Conservation (phyloP, 2,888 invertebrate species). For the Drosophila ezoana region DNA sequence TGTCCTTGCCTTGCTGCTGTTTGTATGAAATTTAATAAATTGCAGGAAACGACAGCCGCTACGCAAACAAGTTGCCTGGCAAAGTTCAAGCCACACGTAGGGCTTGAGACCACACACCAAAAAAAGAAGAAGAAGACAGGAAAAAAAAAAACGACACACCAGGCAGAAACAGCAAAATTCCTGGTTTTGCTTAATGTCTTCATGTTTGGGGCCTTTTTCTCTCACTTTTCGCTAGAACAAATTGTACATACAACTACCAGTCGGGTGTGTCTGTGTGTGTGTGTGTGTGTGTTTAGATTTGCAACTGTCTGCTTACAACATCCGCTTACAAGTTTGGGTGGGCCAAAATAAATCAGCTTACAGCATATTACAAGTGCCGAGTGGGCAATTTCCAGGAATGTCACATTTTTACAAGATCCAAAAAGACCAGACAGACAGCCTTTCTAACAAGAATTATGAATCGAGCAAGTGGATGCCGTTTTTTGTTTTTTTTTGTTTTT, state of each 20-base stretch:
- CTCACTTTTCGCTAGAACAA: slow-evolving; percentile 61
- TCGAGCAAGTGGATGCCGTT: slow-evolving; percentile 41
- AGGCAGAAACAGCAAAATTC: slow-evolving; percentile 25
- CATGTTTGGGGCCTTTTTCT: slow-evolving; percentile 23
- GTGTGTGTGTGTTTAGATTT: slow-evolving; percentile 11
- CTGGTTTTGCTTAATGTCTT: slow-evolving; percentile 24
- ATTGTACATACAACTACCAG: slow-evolving; percentile 9
- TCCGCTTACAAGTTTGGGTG: slow-evolving; percentile 40
- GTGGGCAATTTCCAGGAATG: slow-evolving; percentile 65
- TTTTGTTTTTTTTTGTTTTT: background rate
- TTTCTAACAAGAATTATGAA: slow-evolving; percentile 64
- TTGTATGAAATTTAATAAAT: slow-evolving; percentile 68
- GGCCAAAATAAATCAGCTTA: slow-evolving; percentile 66
- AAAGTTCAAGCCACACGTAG: slow-evolving; percentile 65
- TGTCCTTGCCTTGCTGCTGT: slow-evolving; percentile 60
- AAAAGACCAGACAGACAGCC: slow-evolving; percentile 41
- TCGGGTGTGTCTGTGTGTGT: background rate
- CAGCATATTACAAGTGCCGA: slow-evolving; percentile 59
- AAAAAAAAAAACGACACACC: slow-evolving; percentile 1
- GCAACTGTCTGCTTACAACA: slow-evolving; percentile 28
- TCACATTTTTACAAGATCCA: slow-evolving; percentile 43
- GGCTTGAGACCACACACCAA: slow-evolving; percentile 66
- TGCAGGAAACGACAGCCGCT: slow-evolving; percentile 62
- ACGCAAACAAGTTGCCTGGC: slow-evolving; percentile 40
- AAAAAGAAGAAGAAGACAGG: slow-evolving; percentile 6